Evolutionary conservation across 2,797 vertebrate species (phyloP).

Genomic region (Pseudomugil gertrudae): DNA sequence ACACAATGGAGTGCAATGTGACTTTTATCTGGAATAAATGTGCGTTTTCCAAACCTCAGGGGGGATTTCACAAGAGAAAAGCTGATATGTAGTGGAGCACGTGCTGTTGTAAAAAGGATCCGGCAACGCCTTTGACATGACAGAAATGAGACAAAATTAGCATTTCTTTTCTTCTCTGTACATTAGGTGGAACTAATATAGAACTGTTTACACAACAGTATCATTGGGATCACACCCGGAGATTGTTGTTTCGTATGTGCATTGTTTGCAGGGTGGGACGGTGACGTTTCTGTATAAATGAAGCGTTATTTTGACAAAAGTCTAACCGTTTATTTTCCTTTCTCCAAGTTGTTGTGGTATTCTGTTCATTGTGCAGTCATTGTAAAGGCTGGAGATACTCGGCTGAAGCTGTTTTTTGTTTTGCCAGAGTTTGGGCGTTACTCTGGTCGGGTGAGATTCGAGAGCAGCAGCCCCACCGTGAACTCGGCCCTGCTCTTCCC

Average conservation of each 20-base stretch:
- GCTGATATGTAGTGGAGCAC: neutral
- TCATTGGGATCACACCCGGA: slow-evolving; percentile 6
- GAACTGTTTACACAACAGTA: neutral
- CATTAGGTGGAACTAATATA: neutral
- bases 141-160: neutral
- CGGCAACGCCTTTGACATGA: neutral
- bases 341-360: neutral
- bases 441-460: slow-evolving; percentile 71
- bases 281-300: slow-evolving; percentile 4
- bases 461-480: slow-evolving; percentile 61
- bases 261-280: slow-evolving; percentile 10
- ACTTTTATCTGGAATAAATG: neutral
- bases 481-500: slow-evolving; percentile 78
- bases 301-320: slow-evolving; percentile 4
- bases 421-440: slow-evolving; percentile 74
- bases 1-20: neutral
- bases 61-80: neutral
- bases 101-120: neutral
- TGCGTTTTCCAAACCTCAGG: neutral
- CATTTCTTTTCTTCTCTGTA: neutral
- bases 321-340: slow-evolving; percentile 11
- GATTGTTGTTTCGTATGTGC: neutral
- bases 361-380: slow-evolving; percentile 3
- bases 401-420: slow-evolving; percentile 16
- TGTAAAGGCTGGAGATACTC: neutral